phyloP scores from a whole-genome alignment of 2,797 vertebrate genomes.

The Tadarida brasiliensis region DNA sequence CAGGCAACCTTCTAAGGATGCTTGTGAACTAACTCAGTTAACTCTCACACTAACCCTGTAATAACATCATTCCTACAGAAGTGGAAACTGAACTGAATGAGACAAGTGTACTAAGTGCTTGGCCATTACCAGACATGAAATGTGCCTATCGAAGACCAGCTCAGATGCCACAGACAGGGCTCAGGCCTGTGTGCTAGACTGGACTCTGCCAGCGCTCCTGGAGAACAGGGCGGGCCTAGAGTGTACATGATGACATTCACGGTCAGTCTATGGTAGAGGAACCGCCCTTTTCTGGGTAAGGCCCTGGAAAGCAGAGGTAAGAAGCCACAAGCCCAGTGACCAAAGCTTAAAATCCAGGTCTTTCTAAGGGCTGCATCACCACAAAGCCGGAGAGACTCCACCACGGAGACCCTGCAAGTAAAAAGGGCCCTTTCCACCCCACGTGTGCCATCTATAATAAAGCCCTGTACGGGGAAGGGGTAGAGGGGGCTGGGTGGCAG shows the following conservation, averaged over 20 bases:
- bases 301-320: no score
- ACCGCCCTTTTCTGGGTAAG: neutral
- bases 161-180: neutral
- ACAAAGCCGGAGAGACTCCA: no score
- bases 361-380: neutral
- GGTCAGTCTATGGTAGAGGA: no score
- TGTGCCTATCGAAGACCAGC: neutral
- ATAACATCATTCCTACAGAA: accelerated
- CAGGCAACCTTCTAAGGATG: neutral
- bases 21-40: neutral
- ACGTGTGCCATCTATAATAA: accelerated
- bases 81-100: neutral
- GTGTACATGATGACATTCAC: neutral
- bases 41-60: accelerated
- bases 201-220: accelerated
- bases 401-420: neutral
- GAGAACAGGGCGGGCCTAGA: accelerated
- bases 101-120: neutral
- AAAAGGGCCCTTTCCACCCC: neutral
- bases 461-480: no score
- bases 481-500: neutral
- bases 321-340: neutral
- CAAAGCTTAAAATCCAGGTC: neutral
- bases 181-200: accelerated
- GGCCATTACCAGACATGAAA: no score